Conservation (phyloP, 1,140 invertebrate genomes). For the Episyrphus balteatus region DNA sequence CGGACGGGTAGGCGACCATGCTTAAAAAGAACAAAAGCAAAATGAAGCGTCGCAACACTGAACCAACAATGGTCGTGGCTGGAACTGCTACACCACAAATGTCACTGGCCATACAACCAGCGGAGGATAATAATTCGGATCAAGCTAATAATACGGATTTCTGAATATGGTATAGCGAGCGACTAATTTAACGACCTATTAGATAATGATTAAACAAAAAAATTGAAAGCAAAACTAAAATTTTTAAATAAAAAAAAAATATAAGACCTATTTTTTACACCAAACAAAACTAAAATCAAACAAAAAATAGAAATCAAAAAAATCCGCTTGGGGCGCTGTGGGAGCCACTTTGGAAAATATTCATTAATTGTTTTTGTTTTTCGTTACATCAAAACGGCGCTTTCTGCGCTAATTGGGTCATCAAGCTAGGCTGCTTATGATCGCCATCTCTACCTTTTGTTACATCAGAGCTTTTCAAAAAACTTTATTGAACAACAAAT, state of each 20-base stretch:
- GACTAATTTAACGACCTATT: conserved; percentile 46
- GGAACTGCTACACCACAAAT: conserved; percentile 43
- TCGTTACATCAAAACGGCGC: too few relatives aligned
- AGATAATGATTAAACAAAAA: conserved; percentile 6
- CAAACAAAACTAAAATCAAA: conserved; percentile 6
- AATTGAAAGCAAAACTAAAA: conserved; percentile 14
- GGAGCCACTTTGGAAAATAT: too few relatives aligned
- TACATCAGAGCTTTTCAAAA: too few relatives aligned
- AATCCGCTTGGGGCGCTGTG: too few relatives aligned
- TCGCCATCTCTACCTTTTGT: too few relatives aligned
- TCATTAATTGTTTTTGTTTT: too few relatives aligned
- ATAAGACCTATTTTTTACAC: conserved; percentile 25
- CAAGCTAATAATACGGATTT: conserved; percentile 37
- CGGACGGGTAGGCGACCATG: conserved; percentile 58
- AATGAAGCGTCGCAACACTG: conserved; percentile 88
- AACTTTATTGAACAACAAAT: too few relatives aligned
- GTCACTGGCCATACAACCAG: conserved; percentile 42
- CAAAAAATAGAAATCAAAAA: conserved; percentile 6
- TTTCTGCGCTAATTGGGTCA: too few relatives aligned
- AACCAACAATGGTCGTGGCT: conserved; percentile 71
- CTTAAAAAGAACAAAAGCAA: conserved; percentile 86
- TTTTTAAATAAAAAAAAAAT: conserved; percentile 1
- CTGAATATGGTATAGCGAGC: conserved; percentile 55
- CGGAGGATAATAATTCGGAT: conserved; percentile 37
- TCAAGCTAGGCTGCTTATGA: too few relatives aligned